phyloP scores from a whole-genome alignment of 2,113 vertebrate genomes.

The Scomber japonicus region DNA sequence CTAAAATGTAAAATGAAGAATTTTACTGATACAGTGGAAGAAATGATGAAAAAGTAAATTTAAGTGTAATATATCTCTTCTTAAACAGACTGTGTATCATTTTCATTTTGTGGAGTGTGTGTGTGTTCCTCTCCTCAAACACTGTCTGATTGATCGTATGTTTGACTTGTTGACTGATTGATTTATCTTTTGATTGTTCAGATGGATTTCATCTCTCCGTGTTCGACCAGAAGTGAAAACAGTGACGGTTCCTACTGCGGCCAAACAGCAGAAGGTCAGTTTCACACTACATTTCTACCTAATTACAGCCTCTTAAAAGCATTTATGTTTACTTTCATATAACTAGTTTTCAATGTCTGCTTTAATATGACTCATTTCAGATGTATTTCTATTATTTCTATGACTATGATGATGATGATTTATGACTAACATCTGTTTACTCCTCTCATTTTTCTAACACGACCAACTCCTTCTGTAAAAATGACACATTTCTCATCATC shows the following conservation, averaged over 20 bases:
- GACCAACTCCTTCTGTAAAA: too few species aligned
- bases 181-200: slow-evolving; percentile 30
- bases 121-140: neutral
- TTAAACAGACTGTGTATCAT: too few species aligned
- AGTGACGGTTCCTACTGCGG: slow-evolving; percentile 38
- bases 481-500: neutral
- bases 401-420: too few species aligned
- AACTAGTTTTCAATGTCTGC: neutral
- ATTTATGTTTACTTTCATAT: neutral
- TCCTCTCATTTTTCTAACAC: too few species aligned
- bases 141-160: neutral
- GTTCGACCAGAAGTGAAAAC: slow-evolving; percentile 54
- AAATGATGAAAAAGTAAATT: too few species aligned
- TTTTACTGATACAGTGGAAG: too few species aligned
- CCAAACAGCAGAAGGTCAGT: slow-evolving; percentile 59
- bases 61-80: too few species aligned
- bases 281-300: neutral
- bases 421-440: too few species aligned
- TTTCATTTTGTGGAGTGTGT: too few species aligned
- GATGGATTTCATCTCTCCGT: slow-evolving; percentile 64
- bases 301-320: neutral
- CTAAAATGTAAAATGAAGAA: neutral
- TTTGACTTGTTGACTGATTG: neutral
- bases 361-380: neutral
- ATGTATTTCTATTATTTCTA: too few species aligned